Evolutionary conservation across 2,888 invertebrate genomes (phyloP).

Genomic region (Lepidocyrtoides sp.): DNA sequence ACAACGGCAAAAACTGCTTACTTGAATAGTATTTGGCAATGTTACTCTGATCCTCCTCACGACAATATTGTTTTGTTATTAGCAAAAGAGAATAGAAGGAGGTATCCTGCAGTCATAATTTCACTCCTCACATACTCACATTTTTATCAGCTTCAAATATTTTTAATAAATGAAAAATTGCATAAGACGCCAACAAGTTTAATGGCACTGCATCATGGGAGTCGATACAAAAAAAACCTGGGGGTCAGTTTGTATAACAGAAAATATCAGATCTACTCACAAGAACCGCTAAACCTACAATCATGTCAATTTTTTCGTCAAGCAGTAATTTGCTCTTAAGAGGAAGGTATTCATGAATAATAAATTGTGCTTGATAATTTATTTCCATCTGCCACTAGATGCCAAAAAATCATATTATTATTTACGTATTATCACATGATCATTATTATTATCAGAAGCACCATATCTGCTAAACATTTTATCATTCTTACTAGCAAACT

Average conservation of each 20-base stretch:
- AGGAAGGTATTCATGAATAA: slow-evolving; percentile 78
- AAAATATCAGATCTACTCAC: slow-evolving; percentile 23
- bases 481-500: background rate
- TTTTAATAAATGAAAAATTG: background rate
- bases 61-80: slow-evolving; percentile 13
- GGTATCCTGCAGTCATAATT: slow-evolving; percentile 48
- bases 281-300: slow-evolving; percentile 69
- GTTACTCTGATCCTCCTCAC: slow-evolving; percentile 4
- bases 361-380: slow-evolving; percentile 79
- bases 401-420: slow-evolving; percentile 45
- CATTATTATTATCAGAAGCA: slow-evolving; percentile 54
- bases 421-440: slow-evolving; percentile 18
- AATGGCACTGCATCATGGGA: slow-evolving; percentile 8
- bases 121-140: slow-evolving; percentile 11
- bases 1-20: background rate
- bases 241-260: slow-evolving; percentile 4
- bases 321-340: slow-evolving; percentile 77
- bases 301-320: slow-evolving; percentile 75
- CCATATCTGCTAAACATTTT: slow-evolving; percentile 29
- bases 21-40: slow-evolving; percentile 33
- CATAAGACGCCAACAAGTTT: background rate
- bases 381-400: slow-evolving; percentile 77
- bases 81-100: slow-evolving; percentile 20
- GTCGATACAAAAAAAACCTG: background rate
- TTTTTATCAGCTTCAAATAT: background rate